Base-by-base conservation (phyloP, 2,888 invertebrate species). In the Ecliptopera silaceata region DNA sequence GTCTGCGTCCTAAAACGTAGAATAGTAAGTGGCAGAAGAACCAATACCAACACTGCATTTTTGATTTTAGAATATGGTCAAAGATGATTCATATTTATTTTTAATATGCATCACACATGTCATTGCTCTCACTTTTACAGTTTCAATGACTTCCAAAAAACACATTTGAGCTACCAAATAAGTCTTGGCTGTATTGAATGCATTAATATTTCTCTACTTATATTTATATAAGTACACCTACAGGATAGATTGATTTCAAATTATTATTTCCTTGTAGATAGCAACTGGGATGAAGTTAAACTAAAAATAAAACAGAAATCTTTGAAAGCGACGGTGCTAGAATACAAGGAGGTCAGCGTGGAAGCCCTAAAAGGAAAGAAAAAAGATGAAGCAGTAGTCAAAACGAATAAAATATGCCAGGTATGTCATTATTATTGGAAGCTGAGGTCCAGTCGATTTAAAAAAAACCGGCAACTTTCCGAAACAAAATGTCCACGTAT, bases 321-420 rank as follows among this genome's bases (percentile, higher is more conserved):
- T 0, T 69, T 91, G 62, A 88, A 86, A 68, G 64, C 66, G 12
- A 77, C 88, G 2, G 81, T 90, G 3, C 59, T 77, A 11, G 83
- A 88, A 62, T 91, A 83, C 66, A 80, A 84, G 60, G 86, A 88
- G 63, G 83, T 86, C 3, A 79, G 89, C 51, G 84, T 82, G 1
- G 90, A 90, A 65, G 79, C 85, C 12, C 70, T 90, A 15, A 88
- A 84, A 65, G 91, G 91, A 46, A 91, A 90, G 70, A 91, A 89
- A 68, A 90, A 84, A 47, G 91, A 91, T 64, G 91, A 91, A 64
- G 82, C 86, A 8, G 79, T 90, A 8, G 77, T 83, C 2, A 86
- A 80, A 63, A 82, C 86, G 1, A 86, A 84, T 64, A 89, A 88
- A 64, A 88, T 88, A 74, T 90, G 91, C 84, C 91, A 91, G 87